phyloP scores from a whole-genome alignment of 2,113 vertebrate species.

The Scomber colias region DNA sequence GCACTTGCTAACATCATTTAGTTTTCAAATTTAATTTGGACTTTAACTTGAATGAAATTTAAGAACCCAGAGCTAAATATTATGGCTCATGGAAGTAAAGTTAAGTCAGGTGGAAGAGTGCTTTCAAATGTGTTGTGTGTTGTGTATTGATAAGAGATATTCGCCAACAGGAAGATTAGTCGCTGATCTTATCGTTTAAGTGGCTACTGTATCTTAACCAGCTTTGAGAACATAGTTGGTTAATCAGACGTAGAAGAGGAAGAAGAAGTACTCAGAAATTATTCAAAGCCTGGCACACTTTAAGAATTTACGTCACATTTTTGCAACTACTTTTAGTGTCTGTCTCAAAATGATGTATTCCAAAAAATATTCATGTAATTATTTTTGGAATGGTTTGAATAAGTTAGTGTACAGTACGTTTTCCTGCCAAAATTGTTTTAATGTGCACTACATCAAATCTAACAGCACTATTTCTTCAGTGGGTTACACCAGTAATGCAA shows the following conservation, averaged over 20 bases:
- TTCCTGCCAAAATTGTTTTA: too few species aligned
- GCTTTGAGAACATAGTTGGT: not conserved
- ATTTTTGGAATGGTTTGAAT: not conserved
- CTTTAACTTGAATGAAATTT: not conserved
- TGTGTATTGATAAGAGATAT: not conserved
- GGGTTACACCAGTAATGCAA: slow-evolving; percentile 25
- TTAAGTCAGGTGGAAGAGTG: too few species aligned
- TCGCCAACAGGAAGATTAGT: not conserved
- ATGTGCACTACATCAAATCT: not conserved
- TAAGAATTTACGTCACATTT: not conserved
- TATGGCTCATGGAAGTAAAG: not conserved
- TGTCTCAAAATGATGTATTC: not conserved
- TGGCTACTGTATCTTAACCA: not conserved
- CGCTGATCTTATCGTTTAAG: not conserved
- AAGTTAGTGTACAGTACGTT: too few species aligned
- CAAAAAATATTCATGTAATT: not conserved
- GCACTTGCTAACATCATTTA: not conserved
- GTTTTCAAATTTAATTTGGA: not conserved
- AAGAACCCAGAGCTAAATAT: not conserved
- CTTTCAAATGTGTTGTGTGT: not conserved
- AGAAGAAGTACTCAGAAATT: not conserved
- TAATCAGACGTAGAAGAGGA: too few species aligned
- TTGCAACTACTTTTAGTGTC: not conserved
- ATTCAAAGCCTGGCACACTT: not conserved
- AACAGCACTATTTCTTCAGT: not conserved